Evolutionary conservation across 2,113 vertebrate species (phyloP).

Genomic region (Corythornis vintsioides): DNA sequence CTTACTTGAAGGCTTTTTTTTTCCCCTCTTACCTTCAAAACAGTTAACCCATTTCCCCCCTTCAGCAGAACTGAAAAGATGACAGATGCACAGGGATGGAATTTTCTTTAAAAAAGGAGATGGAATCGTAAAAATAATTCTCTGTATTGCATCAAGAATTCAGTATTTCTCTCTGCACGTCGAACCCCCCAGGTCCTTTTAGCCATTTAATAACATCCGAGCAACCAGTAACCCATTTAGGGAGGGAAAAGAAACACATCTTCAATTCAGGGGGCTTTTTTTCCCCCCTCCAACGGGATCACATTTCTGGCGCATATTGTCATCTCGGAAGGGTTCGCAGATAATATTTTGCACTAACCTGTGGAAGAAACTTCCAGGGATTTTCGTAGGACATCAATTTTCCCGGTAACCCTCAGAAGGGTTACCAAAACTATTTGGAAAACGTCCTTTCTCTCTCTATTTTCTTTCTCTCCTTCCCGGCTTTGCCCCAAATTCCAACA

Average conservation of each 20-base stretch:
- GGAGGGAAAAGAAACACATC: not conserved
- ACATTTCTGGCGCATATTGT: not conserved
- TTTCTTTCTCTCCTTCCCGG: constrained; percentile 64
- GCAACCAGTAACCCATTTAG: not conserved
- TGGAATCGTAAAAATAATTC: not conserved
- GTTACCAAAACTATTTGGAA: constrained; percentile 55
- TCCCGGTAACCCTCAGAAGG: not conserved
- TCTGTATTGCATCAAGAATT: not conserved
- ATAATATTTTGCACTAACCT: not conserved
- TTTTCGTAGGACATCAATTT: not conserved
- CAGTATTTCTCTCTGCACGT: not conserved
- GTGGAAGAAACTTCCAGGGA: not conserved
- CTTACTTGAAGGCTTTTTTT: not conserved
- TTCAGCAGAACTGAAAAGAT: not conserved
- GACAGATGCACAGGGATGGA: not conserved
- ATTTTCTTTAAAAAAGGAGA: not conserved
- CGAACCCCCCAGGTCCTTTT: not conserved
- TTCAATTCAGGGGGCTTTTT: not conserved
- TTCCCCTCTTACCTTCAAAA: not conserved
- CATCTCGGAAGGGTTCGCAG: not conserved
- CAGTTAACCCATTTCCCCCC: constrained; percentile 42
- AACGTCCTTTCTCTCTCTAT: constrained; percentile 70
- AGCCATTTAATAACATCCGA: not conserved
- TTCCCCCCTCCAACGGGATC: not conserved
- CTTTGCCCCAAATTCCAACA: constrained; percentile 82